A percentile compares a stretch with the other conserved stretches of the same genome.
These are phyloP conservation scores for Hippopotamyrus pictus DNA, from an alignment of 2,797 vertebrate genomes.

Conservation along the genomic window DNA sequence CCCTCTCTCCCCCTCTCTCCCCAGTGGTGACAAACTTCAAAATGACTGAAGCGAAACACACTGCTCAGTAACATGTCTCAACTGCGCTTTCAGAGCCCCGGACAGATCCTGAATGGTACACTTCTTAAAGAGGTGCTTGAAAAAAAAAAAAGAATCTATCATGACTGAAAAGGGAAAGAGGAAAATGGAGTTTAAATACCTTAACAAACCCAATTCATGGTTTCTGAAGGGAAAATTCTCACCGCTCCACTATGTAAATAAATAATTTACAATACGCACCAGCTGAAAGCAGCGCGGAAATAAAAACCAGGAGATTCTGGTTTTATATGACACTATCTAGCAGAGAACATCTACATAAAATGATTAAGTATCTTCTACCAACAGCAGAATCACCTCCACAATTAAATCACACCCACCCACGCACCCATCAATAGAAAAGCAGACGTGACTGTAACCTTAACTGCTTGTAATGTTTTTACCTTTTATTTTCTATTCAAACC, in stretches of 20 bases:
- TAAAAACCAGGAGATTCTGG: neutral
- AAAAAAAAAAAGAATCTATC: neutral
- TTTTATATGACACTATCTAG: neutral
- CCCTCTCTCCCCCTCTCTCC: neutral
- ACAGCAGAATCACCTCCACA: neutral
- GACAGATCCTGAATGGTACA: neutral
- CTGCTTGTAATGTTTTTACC: neutral
- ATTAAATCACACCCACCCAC: conserved; percentile 4
- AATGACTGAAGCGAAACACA: neutral
- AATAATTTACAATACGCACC: neutral
- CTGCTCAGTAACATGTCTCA: neutral
- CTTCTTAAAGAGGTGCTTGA: neutral
- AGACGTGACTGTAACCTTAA: neutral
- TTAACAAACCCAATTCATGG: neutral
- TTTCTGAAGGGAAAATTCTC: neutral
- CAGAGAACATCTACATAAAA: neutral
- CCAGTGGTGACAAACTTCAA: neutral
- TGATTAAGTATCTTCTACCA: neutral
- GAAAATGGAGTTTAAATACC: neutral
- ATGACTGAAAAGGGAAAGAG: neutral
- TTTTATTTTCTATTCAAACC: neutral
- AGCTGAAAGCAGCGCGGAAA: neutral
- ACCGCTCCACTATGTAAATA: neutral
- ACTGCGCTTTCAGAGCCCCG: neutral
- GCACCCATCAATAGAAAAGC: neutral